Percentiles rank a stretch among this genome's conserved stretches.
phyloP scores from a whole-genome alignment of 23 tunicate species.

The Oikopleura vanhoeffeni region DNA sequence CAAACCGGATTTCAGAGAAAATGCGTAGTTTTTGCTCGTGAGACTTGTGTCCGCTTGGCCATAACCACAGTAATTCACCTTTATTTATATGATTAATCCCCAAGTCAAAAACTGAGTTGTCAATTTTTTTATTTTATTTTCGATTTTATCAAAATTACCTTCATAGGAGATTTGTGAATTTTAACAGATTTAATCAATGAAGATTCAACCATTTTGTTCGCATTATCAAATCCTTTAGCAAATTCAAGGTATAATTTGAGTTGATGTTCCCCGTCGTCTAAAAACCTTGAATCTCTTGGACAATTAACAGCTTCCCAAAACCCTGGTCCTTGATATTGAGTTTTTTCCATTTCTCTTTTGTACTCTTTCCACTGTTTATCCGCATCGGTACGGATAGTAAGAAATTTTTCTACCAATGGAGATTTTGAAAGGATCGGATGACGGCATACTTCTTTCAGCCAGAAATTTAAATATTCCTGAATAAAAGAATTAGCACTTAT shows the following conservation, averaged over 20 bases:
- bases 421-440: not conserved
- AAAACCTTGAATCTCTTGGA: not conserved
- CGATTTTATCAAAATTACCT: too few relatives aligned
- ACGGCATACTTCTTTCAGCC: not conserved
- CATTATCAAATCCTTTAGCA: not conserved
- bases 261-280: not conserved
- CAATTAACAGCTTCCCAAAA: not conserved
- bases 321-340: not conserved
- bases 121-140: too few relatives aligned
- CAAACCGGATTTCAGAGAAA: too few relatives aligned
- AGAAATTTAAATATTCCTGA: not conserved
- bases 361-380: not conserved
- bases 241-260: not conserved
- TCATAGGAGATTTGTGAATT: too few relatives aligned
- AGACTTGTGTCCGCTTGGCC: too few relatives aligned
- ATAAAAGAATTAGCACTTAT: too few relatives aligned
- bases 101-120: too few relatives aligned
- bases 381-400: not conserved
- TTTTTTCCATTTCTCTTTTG: not conserved
- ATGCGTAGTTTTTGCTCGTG: too few relatives aligned
- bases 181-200: too few relatives aligned
- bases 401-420: not conserved
- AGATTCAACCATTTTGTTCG: too few relatives aligned
- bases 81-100: too few relatives aligned
- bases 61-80: too few relatives aligned